A percentile compares a stretch with the other conserved stretches of the same genome.
phyloP scores from a whole-genome alignment of 53 echinoderm and acorn worm species.

The Henricia sp. region DNA sequence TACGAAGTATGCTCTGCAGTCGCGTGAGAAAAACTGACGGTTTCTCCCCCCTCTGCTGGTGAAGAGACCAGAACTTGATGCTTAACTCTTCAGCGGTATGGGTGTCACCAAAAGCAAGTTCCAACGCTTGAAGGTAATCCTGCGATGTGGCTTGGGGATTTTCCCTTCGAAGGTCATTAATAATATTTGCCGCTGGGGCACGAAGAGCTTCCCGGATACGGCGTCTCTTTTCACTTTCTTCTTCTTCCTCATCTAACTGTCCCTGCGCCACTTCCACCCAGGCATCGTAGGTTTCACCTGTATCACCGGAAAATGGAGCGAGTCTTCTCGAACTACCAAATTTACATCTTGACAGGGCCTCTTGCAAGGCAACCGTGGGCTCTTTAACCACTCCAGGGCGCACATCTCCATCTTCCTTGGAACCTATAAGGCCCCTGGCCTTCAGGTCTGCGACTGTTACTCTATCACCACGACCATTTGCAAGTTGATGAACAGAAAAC shows the following conservation, averaged over 20 bases:
- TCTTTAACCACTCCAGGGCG: neutral
- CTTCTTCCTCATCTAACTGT: constrained; percentile 56
- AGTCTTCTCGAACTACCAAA: constrained; percentile 4
- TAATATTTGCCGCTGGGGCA: constrained; percentile 42
- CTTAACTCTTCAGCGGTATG: constrained; percentile 64
- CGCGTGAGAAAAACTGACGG: constrained; percentile 24
- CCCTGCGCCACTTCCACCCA: constrained; percentile 56
- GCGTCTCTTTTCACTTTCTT: constrained; percentile 45
- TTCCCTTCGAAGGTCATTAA: constrained; percentile 40
- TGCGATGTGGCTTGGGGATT: constrained; percentile 16
- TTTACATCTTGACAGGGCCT: neutral
- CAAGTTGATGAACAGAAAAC: neutral
- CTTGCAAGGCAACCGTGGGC: neutral
- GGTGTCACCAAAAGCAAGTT: constrained; percentile 72
- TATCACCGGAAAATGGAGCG: constrained; percentile 37
- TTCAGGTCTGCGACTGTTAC: neutral
- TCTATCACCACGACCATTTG: neutral
- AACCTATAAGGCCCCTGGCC: neutral
- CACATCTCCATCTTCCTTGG: too few relatives aligned
- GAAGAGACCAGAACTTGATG: constrained; percentile 50
- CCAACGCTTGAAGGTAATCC: constrained; percentile 60
- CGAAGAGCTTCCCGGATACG: constrained; percentile 58
- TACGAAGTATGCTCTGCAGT: constrained; percentile 7
- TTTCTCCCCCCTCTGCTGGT: constrained; percentile 35
- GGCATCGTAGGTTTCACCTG: constrained; percentile 20